Evolutionary conservation across 2,113 vertebrate genomes (phyloP).

Genomic region (Nycticebus coucang): DNA sequence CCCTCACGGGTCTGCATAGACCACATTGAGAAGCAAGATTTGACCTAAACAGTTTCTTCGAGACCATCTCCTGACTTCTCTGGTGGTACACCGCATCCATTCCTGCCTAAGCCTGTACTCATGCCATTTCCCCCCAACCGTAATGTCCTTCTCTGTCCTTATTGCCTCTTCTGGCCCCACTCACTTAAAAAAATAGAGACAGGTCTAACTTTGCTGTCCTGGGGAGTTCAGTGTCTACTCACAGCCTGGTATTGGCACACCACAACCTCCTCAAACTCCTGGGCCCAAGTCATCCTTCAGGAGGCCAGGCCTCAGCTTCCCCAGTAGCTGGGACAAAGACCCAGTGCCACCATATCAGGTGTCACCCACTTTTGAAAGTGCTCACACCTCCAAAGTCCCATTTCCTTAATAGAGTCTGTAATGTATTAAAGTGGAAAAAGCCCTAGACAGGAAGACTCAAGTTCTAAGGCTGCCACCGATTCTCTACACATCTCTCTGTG

Average conservation of each 20-base stretch:
- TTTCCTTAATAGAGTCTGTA: not conserved
- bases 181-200: not conserved
- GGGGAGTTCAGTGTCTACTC: not conserved
- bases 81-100: not conserved
- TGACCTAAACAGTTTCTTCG: slow-evolving; percentile 8
- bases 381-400: not conserved
- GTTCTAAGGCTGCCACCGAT: not conserved
- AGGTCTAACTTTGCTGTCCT: not conserved
- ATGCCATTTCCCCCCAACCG: not conserved
- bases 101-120: not conserved
- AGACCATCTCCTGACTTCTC: not conserved
- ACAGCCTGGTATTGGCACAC: not conserved
- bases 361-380: not conserved
- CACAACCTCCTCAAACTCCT: not conserved
- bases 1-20: not conserved
- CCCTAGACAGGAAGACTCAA: not conserved
- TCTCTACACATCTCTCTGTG: not conserved
- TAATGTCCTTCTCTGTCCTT: not conserved
- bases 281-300: not conserved
- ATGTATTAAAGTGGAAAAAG: not conserved
- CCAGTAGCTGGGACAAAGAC: not conserved
- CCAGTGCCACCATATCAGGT: not conserved
- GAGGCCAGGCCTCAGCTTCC: not conserved
- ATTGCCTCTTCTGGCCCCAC: not conserved
- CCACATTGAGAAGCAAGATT: not conserved